Evolutionary conservation across 2,113 vertebrate genomes (phyloP).

Genomic region (Neolamprologus toae): DNA sequence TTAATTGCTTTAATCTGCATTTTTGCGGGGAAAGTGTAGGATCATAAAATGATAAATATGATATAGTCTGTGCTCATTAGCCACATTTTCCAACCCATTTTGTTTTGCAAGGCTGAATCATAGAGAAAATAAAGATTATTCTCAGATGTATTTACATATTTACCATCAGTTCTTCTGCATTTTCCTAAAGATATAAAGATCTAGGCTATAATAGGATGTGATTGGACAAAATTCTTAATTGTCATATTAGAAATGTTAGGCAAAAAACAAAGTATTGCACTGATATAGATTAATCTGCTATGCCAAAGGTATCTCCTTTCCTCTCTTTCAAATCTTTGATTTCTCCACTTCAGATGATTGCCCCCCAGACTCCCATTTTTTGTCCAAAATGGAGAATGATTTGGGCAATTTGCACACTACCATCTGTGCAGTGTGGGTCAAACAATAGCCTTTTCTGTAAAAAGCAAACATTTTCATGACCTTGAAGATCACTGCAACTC

Average conservation of each 20-base stretch:
- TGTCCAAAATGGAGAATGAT: neutral
- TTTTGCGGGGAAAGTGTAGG: neutral
- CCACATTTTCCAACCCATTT: neutral
- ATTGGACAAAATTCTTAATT: neutral
- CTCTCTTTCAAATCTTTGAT: neutral
- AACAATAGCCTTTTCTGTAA: neutral
- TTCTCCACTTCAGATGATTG: neutral
- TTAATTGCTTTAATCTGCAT: neutral
- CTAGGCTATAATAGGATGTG: neutral
- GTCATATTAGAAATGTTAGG: neutral
- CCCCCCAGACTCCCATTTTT: neutral
- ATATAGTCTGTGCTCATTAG: neutral
- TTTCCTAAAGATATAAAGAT: neutral
- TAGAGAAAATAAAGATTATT: neutral
- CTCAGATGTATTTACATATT: neutral
- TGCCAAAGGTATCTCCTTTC: neutral
- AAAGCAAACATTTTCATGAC: neutral
- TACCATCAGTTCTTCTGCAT: neutral
- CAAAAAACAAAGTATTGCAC: neutral
- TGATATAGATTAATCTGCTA: neutral
- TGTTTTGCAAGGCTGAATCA: neutral
- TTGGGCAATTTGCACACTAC: neutral
- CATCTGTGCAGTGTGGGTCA: neutral
- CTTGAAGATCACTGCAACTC: neutral
- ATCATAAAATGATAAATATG: neutral